These are phyloP conservation scores for Drosophila repletoides DNA, from an alignment of 1,140 invertebrate genomes.

Conservation along the genomic window DNA sequence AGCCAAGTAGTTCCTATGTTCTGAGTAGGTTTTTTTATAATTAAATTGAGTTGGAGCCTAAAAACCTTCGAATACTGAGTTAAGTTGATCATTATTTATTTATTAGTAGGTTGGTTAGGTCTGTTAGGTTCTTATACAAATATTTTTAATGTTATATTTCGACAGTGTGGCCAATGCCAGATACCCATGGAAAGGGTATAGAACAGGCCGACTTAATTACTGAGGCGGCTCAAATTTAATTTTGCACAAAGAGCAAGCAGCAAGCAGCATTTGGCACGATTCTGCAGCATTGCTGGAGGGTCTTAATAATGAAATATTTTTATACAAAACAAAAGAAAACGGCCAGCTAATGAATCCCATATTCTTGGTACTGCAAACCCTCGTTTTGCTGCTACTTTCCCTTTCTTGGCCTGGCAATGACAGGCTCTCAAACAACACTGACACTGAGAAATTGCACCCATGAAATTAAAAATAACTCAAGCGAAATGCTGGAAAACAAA, in stretches of 20 bases:
- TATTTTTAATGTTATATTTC: too few relatives aligned
- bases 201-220: conserved; percentile 51
- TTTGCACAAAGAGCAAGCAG: conserved; percentile 56
- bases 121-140: too few relatives aligned
- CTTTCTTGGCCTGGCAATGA: conserved; percentile 35
- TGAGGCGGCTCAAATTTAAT: conserved; percentile 69
- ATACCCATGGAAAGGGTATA: background rate
- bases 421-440: conserved; percentile 43
- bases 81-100: too few relatives aligned
- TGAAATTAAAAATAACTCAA: conserved; percentile 80
- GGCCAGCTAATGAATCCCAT: conserved; percentile 58
- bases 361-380: conserved; percentile 8
- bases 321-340: conserved; percentile 41
- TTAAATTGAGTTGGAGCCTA: too few relatives aligned
- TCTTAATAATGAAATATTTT: conserved; percentile 42
- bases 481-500: conserved; percentile 73
- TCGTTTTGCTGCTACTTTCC: background rate
- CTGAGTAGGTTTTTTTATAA: too few relatives aligned
- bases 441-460: conserved; percentile 77
- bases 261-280: conserved; percentile 35
- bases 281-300: conserved; percentile 38
- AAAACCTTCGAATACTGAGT: too few relatives aligned
- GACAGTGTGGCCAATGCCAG: too few relatives aligned
- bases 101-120: too few relatives aligned
- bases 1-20: too few relatives aligned